A percentile compares a stretch with the other conserved stretches of the same genome.
Conservation (phyloP, 2,113 vertebrate species). For the Benitochromis conjunctus region DNA sequence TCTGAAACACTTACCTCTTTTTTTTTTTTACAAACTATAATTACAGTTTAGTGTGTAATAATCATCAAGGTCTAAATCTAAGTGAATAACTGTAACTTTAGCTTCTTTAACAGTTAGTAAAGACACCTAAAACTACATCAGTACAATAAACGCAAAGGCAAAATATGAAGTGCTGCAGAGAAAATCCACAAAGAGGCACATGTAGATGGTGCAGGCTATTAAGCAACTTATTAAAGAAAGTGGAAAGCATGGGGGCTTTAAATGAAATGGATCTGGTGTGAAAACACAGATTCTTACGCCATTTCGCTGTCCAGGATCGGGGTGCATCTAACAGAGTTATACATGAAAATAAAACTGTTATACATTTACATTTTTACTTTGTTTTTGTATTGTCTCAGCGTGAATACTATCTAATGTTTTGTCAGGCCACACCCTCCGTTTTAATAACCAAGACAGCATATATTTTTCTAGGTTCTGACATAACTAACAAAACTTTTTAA, state of each 20-base stretch:
- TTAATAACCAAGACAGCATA: not conserved
- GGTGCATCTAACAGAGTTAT: slow-evolving; percentile 79
- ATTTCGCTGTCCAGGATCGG: slow-evolving; percentile 75
- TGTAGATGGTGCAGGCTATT: not conserved
- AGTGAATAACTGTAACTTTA: not conserved
- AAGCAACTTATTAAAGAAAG: not conserved
- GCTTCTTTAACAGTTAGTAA: not conserved
- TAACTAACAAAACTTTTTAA: not conserved
- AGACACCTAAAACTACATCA: fast-evolving
- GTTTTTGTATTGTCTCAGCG: slow-evolving; percentile 37
- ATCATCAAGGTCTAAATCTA: not conserved
- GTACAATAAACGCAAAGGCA: not conserved
- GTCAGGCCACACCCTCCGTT: not conserved
- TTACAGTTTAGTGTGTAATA: not conserved
- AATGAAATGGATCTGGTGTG: slow-evolving; percentile 42
- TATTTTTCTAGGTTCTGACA: not conserved
- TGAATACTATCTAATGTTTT: not conserved
- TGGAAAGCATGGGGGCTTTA: not conserved
- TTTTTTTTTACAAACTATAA: not conserved
- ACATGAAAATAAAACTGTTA: slow-evolving; percentile 78
- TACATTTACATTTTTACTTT: slow-evolving; percentile 61
- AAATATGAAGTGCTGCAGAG: not conserved
- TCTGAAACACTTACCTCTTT: not conserved
- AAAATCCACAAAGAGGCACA: not conserved
- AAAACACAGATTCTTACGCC: slow-evolving; percentile 79